A percentile compares a stretch with the other conserved stretches of the same genome.
These are phyloP conservation scores for Papilio polyxenes DNA, from an alignment of 1,140 invertebrate species.

Conservation along the genomic window DNA sequence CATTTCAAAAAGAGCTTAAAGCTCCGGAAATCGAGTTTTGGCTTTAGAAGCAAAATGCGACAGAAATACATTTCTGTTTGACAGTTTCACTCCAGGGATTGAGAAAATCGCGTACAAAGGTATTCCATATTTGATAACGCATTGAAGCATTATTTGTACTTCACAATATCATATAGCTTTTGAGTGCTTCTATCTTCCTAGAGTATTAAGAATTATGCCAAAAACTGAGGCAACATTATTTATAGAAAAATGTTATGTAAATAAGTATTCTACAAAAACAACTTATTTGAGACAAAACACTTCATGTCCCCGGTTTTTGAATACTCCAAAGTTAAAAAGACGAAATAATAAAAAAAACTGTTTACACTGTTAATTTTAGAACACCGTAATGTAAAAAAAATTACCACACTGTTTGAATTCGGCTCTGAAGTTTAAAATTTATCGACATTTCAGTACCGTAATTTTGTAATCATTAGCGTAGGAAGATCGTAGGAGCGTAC, in stretches of 20 bases:
- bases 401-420: background rate
- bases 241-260: no score
- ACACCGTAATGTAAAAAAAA: background rate
- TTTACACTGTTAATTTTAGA: background rate
- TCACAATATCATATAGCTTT: background rate
- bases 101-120: background rate
- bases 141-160: background rate
- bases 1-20: background rate
- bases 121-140: background rate
- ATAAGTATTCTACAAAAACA: no score
- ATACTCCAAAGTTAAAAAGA: no score
- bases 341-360: no score
- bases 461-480: constrained; percentile 12
- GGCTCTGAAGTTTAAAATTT: background rate
- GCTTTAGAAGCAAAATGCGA: background rate
- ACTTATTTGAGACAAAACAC: no score
- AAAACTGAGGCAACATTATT: no score
- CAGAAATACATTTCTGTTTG: constrained; percentile 1
- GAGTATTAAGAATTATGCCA: background rate
- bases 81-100: constrained; percentile 2
- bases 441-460: background rate
- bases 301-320: no score
- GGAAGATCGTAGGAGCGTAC: background rate
- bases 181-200: background rate
- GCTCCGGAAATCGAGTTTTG: background rate